Evolutionary conservation across 2,888 invertebrate species (phyloP).

Genomic region (Agriotes lineatus): DNA sequence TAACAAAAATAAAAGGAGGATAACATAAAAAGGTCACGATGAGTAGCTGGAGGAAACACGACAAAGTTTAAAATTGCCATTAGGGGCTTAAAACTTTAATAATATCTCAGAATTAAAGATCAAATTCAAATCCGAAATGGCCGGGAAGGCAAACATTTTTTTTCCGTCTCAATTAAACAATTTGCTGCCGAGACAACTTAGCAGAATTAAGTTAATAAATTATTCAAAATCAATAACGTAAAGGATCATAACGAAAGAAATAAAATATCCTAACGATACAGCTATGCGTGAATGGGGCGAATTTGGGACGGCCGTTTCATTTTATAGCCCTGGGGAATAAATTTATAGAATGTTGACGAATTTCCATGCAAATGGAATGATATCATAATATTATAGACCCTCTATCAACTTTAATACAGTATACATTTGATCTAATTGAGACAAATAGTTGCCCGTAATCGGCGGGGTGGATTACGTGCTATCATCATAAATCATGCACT

Average conservation of each 20-base stretch:
- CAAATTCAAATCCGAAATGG: slow-evolving; percentile 34
- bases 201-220: slow-evolving; percentile 53
- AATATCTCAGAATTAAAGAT: slow-evolving; percentile 40
- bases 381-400: slow-evolving; percentile 54
- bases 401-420: slow-evolving; percentile 50
- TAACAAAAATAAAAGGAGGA: slow-evolving; percentile 58
- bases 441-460: slow-evolving; percentile 48
- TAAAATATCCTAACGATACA: slow-evolving; percentile 52
- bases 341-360: slow-evolving; percentile 61
- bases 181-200: slow-evolving; percentile 39
- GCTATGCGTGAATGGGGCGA: slow-evolving; percentile 47
- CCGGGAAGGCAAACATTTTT: slow-evolving; percentile 25
- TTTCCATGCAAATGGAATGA: slow-evolving; percentile 59
- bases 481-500: slow-evolving; percentile 38
- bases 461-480: slow-evolving; percentile 39
- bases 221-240: slow-evolving; percentile 54
- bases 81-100: slow-evolving; percentile 46
- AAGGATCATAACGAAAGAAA: slow-evolving; percentile 55
- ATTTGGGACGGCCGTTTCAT: slow-evolving; percentile 49
- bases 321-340: slow-evolving; percentile 53
- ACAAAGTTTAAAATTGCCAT: slow-evolving; percentile 59
- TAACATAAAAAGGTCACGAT: slow-evolving; percentile 53
- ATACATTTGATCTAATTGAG: slow-evolving; percentile 51
- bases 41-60: slow-evolving; percentile 47
- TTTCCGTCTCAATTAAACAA: slow-evolving; percentile 34